A percentile compares a stretch with the other conserved stretches of the same genome.
These are phyloP conservation scores for Florisuga fusca DNA, from an alignment of 2,797 vertebrate species.

Conservation along the genomic window DNA sequence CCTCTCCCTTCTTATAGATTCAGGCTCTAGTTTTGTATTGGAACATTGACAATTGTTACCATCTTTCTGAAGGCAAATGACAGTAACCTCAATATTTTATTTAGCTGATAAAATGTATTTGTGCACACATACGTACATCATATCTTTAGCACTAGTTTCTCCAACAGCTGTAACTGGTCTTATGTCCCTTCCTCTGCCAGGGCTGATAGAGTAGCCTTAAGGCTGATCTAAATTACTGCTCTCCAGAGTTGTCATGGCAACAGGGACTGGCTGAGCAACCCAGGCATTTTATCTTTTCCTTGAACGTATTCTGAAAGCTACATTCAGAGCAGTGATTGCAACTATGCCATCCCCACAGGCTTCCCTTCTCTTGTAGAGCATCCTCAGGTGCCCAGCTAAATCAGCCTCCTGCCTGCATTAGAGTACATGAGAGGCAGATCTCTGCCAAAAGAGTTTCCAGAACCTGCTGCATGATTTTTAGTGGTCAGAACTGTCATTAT, in stretches of 20 bases:
- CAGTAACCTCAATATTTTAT: neutral
- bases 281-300: conserved; percentile 49
- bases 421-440: neutral
- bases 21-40: neutral
- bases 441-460: neutral
- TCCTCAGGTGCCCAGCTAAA: conserved; percentile 12
- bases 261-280: conserved; percentile 10
- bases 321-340: neutral
- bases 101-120: neutral
- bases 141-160: neutral
- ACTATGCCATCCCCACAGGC: neutral
- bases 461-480: neutral
- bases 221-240: conserved; percentile 37
- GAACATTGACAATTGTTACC: neutral
- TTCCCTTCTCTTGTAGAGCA: neutral
- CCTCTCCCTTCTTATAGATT: neutral
- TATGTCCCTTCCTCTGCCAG: neutral
- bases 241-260: conserved; percentile 55
- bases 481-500: neutral
- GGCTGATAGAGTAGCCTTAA: conserved; percentile 35
- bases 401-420: neutral
- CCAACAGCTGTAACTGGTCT: neutral
- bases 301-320: neutral
- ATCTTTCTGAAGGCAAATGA: neutral
- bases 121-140: rapidly evolving